These are phyloP conservation scores for Nansenia antarctica DNA, from an alignment of 2,113 vertebrate species.

Conservation along the genomic window DNA sequence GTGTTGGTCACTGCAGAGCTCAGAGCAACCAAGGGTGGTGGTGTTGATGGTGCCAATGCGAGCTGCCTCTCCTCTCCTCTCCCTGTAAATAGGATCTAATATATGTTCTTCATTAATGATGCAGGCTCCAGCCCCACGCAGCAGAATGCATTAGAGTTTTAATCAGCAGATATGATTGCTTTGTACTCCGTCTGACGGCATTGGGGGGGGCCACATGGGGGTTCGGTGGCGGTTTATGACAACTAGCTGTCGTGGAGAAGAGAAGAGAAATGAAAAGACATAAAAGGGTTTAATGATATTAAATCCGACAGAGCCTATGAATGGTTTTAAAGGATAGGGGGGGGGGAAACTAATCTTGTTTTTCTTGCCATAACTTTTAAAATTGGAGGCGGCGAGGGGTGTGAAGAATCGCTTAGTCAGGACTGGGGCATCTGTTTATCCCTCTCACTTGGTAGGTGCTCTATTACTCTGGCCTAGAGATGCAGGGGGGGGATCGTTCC, in stretches of 20 bases:
- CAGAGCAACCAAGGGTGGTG: slow-evolving; percentile 16
- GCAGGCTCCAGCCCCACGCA: slow-evolving; percentile 69
- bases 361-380: slow-evolving; percentile 29
- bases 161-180: slow-evolving; percentile 85
- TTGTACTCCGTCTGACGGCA: slow-evolving; percentile 74
- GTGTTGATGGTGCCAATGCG: not conserved
- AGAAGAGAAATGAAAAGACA: slow-evolving; percentile 56
- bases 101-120: slow-evolving; percentile 75
- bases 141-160: slow-evolving; percentile 81
- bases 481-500: slow-evolving; percentile 29
- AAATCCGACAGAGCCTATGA: slow-evolving; percentile 54
- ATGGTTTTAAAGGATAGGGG: slow-evolving; percentile 44
- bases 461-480: slow-evolving; percentile 35
- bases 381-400: slow-evolving; percentile 31
- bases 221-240: slow-evolving; percentile 65
- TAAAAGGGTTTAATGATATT: slow-evolving; percentile 66
- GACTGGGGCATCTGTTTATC: slow-evolving; percentile 46
- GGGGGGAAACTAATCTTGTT: slow-evolving; percentile 24
- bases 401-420: slow-evolving; percentile 45
- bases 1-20: slow-evolving; percentile 2
- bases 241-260: slow-evolving; percentile 60
- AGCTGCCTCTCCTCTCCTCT: slow-evolving; percentile 30
- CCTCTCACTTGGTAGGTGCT: slow-evolving; percentile 31
- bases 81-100: slow-evolving; percentile 73
- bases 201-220: slow-evolving; percentile 55